Conservation (phyloP, 1,140 invertebrate genomes). For the Drosophila pruinosa region DNA sequence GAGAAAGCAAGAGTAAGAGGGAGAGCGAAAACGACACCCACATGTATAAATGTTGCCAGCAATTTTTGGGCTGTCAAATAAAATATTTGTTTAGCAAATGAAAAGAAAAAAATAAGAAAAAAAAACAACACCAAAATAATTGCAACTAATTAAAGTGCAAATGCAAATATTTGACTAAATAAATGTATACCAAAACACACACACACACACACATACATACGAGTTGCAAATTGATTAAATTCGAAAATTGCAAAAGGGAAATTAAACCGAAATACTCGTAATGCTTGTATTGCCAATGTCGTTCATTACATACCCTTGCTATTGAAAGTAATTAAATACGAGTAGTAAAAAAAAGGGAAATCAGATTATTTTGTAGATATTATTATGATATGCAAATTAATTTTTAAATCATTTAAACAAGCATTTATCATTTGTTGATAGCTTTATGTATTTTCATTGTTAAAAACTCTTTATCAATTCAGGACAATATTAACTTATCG, state of each 20-base stretch:
- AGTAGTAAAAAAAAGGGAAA: too few relatives aligned
- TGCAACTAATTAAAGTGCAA: conserved; percentile 64
- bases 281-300: too few relatives aligned
- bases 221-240: conserved; percentile 22
- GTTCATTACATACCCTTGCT: too few relatives aligned
- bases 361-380: too few relatives aligned
- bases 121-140: conserved; percentile 28
- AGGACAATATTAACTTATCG: too few relatives aligned
- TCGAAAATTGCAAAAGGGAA: not conserved
- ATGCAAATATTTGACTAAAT: conserved; percentile 68
- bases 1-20: not conserved
- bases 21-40: not conserved
- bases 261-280: not conserved
- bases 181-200: conserved; percentile 13
- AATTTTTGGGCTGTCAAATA: conserved; percentile 14
- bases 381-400: too few relatives aligned
- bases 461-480: too few relatives aligned
- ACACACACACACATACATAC: not conserved
- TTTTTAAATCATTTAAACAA: too few relatives aligned
- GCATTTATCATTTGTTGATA: too few relatives aligned
- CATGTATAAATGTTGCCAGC: conserved; percentile 12
- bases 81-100: conserved; percentile 29
- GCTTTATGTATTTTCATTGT: too few relatives aligned
- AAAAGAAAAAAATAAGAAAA: conserved; percentile 6
- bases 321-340: too few relatives aligned